A percentile compares a stretch with the other conserved stretches of the same genome.
Conservation (phyloP, 2,797 vertebrate genomes). For the Sebastes goodei region DNA sequence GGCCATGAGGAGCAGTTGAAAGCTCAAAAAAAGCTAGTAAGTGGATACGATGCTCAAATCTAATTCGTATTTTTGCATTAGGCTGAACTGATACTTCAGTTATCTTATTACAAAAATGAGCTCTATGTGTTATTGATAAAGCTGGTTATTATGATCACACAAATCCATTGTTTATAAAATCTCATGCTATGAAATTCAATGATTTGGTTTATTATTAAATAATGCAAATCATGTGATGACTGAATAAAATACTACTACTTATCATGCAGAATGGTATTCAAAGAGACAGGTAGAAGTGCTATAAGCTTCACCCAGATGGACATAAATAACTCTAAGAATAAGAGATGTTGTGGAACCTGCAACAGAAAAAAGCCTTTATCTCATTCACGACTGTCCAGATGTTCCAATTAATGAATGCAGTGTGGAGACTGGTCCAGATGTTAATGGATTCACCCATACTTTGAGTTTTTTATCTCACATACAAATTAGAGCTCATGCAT, state of each 20-base stretch:
- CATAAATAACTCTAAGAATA: neutral
- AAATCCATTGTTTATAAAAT: neutral
- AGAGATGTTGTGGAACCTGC: neutral
- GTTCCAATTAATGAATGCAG: neutral
- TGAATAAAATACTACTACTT: neutral
- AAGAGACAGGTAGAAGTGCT: neutral
- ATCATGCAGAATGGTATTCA: neutral
- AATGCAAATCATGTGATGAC: too few species aligned
- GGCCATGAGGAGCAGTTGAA: neutral
- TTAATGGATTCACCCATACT: neutral
- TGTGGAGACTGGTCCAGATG: neutral
- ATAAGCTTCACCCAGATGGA: neutral
- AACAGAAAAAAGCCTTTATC: neutral
- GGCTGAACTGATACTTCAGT: neutral
- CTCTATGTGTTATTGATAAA: neutral
- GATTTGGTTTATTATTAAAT: too few species aligned
- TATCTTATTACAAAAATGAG: neutral
- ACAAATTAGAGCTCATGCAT: neutral
- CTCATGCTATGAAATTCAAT: too few species aligned
- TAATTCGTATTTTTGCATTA: neutral
- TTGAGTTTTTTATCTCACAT: neutral
- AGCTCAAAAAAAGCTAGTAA: neutral
- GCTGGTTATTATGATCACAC: neutral
- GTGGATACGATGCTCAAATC: neutral
- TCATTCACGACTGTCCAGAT: conserved; percentile 3